Evolutionary conservation across 2,888 invertebrate species (phyloP).

Genomic region (Cacoxenus indagator): DNA sequence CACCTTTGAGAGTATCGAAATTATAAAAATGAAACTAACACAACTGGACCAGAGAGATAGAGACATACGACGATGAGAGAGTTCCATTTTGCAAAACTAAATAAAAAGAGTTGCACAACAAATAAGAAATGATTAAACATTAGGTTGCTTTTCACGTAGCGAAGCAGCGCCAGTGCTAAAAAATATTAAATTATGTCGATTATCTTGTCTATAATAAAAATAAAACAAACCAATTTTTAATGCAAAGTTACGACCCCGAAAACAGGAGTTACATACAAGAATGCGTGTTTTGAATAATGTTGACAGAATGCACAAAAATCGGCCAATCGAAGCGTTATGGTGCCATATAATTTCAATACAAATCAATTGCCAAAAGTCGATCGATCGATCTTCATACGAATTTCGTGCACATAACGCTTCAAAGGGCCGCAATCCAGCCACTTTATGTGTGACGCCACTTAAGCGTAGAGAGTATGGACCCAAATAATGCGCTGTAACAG

Average conservation of each 20-base stretch:
- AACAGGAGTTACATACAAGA: slow-evolving; percentile 12
- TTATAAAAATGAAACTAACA: slow-evolving; percentile 50
- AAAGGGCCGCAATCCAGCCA: not conserved
- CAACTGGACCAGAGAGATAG: slow-evolving; percentile 42
- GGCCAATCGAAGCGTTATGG: not conserved
- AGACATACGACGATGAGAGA: slow-evolving; percentile 37
- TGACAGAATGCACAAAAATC: not conserved
- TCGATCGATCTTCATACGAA: not conserved
- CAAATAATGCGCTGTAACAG: slow-evolving; percentile 8
- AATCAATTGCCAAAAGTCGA: too few species aligned
- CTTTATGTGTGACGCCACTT: slow-evolving; percentile 8
- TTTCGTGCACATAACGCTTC: not conserved
- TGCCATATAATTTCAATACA: not conserved
- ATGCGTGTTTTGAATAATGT: not conserved
- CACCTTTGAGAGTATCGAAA: slow-evolving; percentile 48
- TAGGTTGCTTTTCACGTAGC: slow-evolving; percentile 13
- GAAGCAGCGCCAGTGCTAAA: slow-evolving; percentile 25
- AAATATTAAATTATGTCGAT: slow-evolving; percentile 14
- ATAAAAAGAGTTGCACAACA: slow-evolving; percentile 15
- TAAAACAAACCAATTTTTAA: slow-evolving; percentile 17
- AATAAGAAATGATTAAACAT: slow-evolving; percentile 2
- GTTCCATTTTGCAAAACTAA: not conserved
- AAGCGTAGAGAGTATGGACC: slow-evolving; percentile 12
- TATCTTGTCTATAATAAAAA: not conserved
- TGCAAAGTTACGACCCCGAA: slow-evolving; percentile 10